Evolutionary conservation across 2,113 vertebrate genomes (phyloP), one percentile per base, ranked within the genome.

Genomic region (Chaenogobius annularis): DNA sequence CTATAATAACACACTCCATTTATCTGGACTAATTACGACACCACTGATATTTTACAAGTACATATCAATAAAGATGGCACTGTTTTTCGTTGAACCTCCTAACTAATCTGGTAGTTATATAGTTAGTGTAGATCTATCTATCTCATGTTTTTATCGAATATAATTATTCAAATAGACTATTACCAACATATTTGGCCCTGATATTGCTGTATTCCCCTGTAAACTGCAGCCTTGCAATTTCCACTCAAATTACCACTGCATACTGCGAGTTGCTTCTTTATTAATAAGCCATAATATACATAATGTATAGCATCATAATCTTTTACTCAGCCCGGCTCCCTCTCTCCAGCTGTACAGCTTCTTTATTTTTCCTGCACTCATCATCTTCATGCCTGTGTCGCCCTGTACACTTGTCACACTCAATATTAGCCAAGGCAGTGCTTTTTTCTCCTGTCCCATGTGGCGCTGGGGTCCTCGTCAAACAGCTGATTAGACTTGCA

Each of bases 401-500:
- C 75, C n/a, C 15, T 0, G 14, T 78, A 70, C 75, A 54, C 67
- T 78, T 73, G 81, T 82, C 85, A 65, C 69, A 62, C 63, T 78
- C 66, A 80, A 71, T 77, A 82, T 79, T 58, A 70, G 72, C 62
- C 75, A 43, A 59, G 64, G 71, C 79, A 68, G 70, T 62, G 58
- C 6, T 66, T 37, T 5, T 78, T 55, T 69, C 4, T 26, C 68
- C 12, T 9, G 55, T 66, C 74, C 76, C 52, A 11, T 48, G 75
- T 77, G 84, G 76, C 61, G 69, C 76, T 40, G 26, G 77, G 83
- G 82, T 87, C 74, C 85, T 85, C 62, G 19, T 82, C 80, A 77
- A 70, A 74, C 80, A 74, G 77, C 85, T 83, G 69, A 89, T 91
- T 89, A 84, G 88, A 87, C 83, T 89, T 91, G 83, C 73, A 91